A percentile compares a stretch with the other conserved stretches of the same genome.
These are phyloP conservation scores for Lepisosteus oculatus DNA, from an alignment of 2,113 vertebrate genomes.

Conservation along the genomic window DNA sequence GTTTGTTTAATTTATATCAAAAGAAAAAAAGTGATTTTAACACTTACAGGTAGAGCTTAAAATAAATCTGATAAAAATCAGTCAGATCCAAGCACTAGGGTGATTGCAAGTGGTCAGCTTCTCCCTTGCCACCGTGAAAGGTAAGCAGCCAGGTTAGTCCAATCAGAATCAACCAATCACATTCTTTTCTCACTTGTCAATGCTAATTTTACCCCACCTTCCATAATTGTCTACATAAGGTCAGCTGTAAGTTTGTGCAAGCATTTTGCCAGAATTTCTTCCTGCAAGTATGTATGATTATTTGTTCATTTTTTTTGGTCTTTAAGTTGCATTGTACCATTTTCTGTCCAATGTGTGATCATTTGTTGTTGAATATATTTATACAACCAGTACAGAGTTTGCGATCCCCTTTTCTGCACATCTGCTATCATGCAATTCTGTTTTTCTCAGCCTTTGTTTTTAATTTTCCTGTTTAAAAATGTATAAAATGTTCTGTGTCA, in stretches of 20 bases:
- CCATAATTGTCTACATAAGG: constrained; percentile 28
- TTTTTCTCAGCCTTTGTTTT: background rate
- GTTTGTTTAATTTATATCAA: no score
- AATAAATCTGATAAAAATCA: no score
- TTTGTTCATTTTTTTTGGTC: background rate
- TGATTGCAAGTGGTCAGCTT: no score
- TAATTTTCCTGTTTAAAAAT: no score
- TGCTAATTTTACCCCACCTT: constrained; percentile 1
- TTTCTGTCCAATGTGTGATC: background rate
- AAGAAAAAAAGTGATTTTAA: no score
- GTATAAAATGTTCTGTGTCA: no score
- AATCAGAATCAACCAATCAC: constrained; percentile 5
- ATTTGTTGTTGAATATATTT: background rate
- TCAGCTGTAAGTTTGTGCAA: background rate
- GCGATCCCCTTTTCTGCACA: background rate
- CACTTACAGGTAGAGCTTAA: no score
- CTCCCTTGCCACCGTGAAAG: no score
- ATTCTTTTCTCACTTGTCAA: background rate
- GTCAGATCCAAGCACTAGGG: no score
- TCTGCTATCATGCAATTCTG: background rate
- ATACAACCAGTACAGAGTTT: background rate
- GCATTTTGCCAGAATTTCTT: constrained; percentile 16
- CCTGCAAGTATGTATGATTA: constrained; percentile 21
- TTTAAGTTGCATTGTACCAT: no score
- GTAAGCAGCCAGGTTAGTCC: no score